Conservation (phyloP, 2,113 vertebrate species). For the Grantiella picta region DNA sequence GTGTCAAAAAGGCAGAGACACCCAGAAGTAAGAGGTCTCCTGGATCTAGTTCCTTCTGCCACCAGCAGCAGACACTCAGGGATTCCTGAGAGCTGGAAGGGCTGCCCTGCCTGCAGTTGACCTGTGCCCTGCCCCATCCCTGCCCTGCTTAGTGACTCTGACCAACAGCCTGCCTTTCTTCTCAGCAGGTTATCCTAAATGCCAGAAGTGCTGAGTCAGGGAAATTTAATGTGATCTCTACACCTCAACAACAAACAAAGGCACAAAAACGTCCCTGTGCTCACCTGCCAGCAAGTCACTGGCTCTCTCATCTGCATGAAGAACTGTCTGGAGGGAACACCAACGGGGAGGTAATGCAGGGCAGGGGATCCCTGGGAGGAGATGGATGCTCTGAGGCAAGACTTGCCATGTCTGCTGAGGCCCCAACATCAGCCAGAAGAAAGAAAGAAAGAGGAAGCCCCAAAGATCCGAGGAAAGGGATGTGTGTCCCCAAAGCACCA, state of each 20-base stretch:
- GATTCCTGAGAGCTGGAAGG: not conserved
- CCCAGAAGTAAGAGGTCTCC: not conserved
- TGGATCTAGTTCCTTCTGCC: not conserved
- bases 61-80: not conserved
- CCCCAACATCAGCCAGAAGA: rapidly evolving
- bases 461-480: not conserved
- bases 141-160: not conserved
- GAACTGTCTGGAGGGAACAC: not conserved
- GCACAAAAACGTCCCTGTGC: not conserved
- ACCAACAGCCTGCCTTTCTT: not conserved
- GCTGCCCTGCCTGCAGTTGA: not conserved
- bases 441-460: not conserved
- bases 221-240: not conserved
- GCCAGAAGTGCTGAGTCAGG: not conserved
- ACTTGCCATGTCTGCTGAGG: not conserved
- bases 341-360: rapidly evolving
- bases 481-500: not conserved
- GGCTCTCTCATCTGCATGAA: not conserved
- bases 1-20: not conserved
- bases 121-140: not conserved
- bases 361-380: not conserved
- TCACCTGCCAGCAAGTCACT: rapidly evolving
- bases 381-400: not conserved
- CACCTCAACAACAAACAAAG: not conserved
- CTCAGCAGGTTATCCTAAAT: not conserved